Percentiles rank a stretch among this genome's conserved stretches.
Evolutionary conservation across 2,113 vertebrate species (phyloP).

Genomic region (Salvator merianae): DNA sequence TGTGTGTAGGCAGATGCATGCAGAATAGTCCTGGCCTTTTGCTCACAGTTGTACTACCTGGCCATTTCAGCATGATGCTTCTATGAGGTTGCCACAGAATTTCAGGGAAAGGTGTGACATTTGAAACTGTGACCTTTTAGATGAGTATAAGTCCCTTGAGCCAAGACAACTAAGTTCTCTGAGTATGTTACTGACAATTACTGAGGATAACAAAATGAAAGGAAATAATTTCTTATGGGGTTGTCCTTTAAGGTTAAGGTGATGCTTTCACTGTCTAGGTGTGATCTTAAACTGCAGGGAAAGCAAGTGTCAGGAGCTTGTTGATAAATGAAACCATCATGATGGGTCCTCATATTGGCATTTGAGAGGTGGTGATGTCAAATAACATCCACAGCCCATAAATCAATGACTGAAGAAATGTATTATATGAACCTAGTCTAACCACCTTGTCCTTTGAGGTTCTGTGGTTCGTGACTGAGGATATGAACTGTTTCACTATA

Average conservation of each 20-base stretch:
- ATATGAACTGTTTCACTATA: neutral
- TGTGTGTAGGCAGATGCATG: neutral
- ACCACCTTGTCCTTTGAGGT: neutral
- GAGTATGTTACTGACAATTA: neutral
- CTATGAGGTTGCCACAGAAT: neutral
- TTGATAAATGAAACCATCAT: neutral
- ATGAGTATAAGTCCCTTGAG: neutral
- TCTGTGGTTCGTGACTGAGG: neutral
- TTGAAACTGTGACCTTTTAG: slow-evolving; percentile 4
- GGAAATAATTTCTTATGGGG: neutral
- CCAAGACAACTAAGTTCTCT: neutral
- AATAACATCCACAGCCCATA: neutral
- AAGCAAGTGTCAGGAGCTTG: neutral
- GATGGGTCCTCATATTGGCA: too few species aligned
- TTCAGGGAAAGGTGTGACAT: neutral
- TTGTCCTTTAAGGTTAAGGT: neutral
- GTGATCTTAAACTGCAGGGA: neutral
- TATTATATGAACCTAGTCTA: neutral
- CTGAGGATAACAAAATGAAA: neutral
- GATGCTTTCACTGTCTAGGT: neutral
- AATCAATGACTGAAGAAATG: neutral
- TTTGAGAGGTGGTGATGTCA: neutral
- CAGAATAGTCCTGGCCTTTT: neutral
- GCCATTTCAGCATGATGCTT: neutral
- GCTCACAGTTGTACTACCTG: neutral